Conservation (phyloP, 2,888 invertebrate genomes). For the Artemia sp. region DNA sequence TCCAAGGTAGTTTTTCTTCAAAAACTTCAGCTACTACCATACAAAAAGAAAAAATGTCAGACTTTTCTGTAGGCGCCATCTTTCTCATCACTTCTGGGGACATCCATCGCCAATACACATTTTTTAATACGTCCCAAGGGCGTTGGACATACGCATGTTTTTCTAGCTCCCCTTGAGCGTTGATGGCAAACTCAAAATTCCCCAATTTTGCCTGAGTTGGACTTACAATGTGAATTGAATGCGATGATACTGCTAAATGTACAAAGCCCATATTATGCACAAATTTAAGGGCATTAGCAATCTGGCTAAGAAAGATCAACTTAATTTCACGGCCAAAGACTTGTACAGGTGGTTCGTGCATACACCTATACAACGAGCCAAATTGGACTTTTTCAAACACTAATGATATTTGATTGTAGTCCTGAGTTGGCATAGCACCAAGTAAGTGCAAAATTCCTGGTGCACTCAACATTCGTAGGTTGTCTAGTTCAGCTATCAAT, state of each 20-base stretch:
- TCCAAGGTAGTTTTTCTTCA: neutral
- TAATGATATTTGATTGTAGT: neutral
- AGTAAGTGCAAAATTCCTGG: neutral
- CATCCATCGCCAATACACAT: neutral
- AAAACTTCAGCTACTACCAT: conserved; percentile 2
- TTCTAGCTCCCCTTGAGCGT: neutral
- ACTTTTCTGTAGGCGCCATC: neutral
- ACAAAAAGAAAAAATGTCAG: neutral
- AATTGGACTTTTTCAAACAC: neutral
- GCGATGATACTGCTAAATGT: neutral
- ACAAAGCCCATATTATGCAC: neutral
- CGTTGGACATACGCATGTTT: neutral
- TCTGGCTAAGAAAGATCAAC: neutral
- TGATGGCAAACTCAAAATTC: conserved; percentile 3
- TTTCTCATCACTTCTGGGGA: conserved; percentile 7
- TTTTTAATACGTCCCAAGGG: neutral
- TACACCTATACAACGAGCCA: neutral
- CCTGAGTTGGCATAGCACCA: neutral
- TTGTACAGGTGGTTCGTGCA: neutral
- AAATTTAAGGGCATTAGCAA: neutral
- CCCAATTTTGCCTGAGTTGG: conserved; percentile 14
- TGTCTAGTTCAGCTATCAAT: conserved; percentile 5
- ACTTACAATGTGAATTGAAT: neutral
- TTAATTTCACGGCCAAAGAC: too few species aligned
- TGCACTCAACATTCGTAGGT: neutral